Percentiles rank a stretch among this genome's conserved stretches.
These are phyloP conservation scores for Acronicta leporina DNA, from an alignment of 2,888 invertebrate species.

Conservation along the genomic window DNA sequence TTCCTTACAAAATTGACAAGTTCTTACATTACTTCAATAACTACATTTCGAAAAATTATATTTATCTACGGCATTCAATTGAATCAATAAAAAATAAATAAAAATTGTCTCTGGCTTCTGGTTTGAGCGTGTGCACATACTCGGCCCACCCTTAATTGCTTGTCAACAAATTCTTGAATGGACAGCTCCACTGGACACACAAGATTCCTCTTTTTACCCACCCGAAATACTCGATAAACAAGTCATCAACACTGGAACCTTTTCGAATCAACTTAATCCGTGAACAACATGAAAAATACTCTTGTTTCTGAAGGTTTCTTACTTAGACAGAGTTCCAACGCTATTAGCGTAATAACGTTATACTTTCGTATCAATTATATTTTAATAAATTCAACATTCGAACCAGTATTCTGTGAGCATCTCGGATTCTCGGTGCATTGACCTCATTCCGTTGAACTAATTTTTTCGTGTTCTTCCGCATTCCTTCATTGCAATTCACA, in stretches of 20 bases:
- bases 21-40: constrained; percentile 53
- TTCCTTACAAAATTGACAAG: constrained; percentile 14
- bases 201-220: constrained; percentile 76
- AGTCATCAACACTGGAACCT: constrained; percentile 72
- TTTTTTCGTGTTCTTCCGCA: constrained; percentile 40
- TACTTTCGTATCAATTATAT: constrained; percentile 66
- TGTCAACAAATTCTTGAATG: constrained; percentile 86
- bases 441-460: constrained; percentile 51
- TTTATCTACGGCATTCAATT: constrained; percentile 54
- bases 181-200: constrained; percentile 74
- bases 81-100: constrained; percentile 59
- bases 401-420: constrained; percentile 48
- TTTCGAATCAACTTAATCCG: constrained; percentile 60
- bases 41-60: constrained; percentile 48
- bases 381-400: constrained; percentile 64
- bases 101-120: constrained; percentile 62
- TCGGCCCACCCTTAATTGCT: constrained; percentile 79
- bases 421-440: constrained; percentile 46
- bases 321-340: constrained; percentile 58
- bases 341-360: constrained; percentile 61
- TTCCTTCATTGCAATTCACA: constrained; percentile 13
- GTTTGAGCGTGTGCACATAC: constrained; percentile 59
- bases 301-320: constrained; percentile 33
- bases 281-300: constrained; percentile 39
- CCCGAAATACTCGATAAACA: constrained; percentile 78